These are phyloP conservation scores for Octonoba sinensis DNA, from an alignment of 2,888 invertebrate genomes.

Conservation along the genomic window DNA sequence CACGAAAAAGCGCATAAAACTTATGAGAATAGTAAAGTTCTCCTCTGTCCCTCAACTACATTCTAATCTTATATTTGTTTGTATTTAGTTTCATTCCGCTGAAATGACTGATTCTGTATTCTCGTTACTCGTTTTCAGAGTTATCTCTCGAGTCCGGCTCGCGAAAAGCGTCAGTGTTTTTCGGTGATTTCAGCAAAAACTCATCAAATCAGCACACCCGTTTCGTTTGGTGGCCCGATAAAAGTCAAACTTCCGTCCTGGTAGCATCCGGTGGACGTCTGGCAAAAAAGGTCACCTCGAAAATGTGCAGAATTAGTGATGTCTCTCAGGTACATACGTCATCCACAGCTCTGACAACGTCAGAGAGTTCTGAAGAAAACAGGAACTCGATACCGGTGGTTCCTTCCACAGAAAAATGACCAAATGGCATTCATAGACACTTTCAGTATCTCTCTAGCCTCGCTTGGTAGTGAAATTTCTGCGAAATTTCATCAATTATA, in stretches of 20 bases:
- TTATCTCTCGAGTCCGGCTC: conserved; percentile 57
- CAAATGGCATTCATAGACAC: conserved; percentile 19
- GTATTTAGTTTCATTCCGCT: too few species aligned
- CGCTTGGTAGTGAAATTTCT: too few species aligned
- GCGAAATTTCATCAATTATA: too few species aligned
- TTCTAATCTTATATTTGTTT: too few species aligned
- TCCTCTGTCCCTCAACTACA: too few species aligned
- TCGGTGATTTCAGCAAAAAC: conserved; percentile 52
- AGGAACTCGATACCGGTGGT: conserved; percentile 27
- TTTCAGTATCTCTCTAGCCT: not conserved
- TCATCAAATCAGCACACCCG: conserved; percentile 35
- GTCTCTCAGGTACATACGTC: conserved; percentile 47
- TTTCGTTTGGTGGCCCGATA: conserved; percentile 46
- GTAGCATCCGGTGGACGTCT: conserved; percentile 61
- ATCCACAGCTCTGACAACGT: conserved; percentile 12
- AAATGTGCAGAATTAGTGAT: conserved; percentile 56
- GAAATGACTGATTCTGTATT: too few species aligned
- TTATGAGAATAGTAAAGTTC: too few species aligned
- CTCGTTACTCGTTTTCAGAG: too few species aligned
- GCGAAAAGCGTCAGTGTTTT: conserved; percentile 50
- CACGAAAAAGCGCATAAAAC: too few species aligned
- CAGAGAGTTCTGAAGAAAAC: conserved; percentile 15
- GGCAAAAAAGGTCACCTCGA: conserved; percentile 47
- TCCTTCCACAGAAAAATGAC: conserved; percentile 36
- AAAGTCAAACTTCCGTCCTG: conserved; percentile 63